Conservation (phyloP, 2,113 vertebrate genomes). For the Charadrius vociferus region DNA sequence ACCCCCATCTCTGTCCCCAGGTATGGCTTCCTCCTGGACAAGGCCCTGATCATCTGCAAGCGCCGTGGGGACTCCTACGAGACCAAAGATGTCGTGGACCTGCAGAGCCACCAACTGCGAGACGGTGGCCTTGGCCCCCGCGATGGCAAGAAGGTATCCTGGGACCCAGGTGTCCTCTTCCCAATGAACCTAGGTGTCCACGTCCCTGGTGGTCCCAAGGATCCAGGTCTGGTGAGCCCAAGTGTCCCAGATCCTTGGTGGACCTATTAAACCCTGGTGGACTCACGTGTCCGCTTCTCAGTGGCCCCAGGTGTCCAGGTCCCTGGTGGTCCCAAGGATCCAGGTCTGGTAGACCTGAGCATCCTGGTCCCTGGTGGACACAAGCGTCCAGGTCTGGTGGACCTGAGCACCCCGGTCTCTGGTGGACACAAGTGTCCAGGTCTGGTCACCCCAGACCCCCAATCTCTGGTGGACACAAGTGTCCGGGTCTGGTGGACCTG, state of each 20-base stretch:
- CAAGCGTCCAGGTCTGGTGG: too few relatives aligned
- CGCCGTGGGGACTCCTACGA: conserved; percentile 90
- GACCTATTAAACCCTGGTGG: not conserved
- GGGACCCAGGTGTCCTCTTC: not conserved
- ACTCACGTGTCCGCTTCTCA: not conserved
- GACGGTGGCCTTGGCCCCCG: conserved; percentile 80
- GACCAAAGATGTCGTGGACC: conserved; percentile 86
- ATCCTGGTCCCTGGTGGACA: not conserved
- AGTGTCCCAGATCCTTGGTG: too few relatives aligned
- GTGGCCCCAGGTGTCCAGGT: not conserved
- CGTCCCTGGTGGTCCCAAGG: too few relatives aligned
- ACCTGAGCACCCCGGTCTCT: too few relatives aligned
- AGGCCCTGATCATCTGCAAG: conserved; percentile 92
- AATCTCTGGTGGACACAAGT: not conserved
- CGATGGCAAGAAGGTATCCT: conserved; percentile 88
- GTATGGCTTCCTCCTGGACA: conserved; percentile 93
- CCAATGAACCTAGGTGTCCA: not conserved
- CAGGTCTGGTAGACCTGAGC: not conserved
- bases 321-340: not conserved
- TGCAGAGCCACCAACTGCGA: conserved; percentile 85
- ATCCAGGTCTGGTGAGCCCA: too few relatives aligned
- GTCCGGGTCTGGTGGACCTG: not conserved
- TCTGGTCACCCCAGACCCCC: not conserved
- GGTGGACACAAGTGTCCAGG: not conserved
- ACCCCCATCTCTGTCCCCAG: conserved; percentile 52